A percentile compares a stretch with the other conserved stretches of the same genome.
These are phyloP conservation scores for Coremacera marginata DNA, from an alignment of 2,888 invertebrate species.

Conservation along the genomic window DNA sequence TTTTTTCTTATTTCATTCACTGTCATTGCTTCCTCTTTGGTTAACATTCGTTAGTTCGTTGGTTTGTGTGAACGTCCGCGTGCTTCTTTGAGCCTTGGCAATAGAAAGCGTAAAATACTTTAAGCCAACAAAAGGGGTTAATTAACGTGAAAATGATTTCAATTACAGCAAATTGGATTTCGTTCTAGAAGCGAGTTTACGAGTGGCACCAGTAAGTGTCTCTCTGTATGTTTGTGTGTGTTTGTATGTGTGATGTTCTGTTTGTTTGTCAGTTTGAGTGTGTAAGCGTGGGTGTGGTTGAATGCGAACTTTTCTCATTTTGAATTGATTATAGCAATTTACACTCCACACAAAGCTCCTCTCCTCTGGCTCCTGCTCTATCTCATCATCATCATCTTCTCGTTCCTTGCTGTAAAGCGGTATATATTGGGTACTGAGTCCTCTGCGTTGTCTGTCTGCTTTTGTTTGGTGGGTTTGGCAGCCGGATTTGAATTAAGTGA, in stretches of 20 bases:
- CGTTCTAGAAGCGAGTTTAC: not conserved
- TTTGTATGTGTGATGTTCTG: not conserved
- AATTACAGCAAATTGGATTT: slow-evolving; percentile 56
- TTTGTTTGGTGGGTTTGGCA: not conserved
- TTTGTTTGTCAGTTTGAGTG: slow-evolving; percentile 12
- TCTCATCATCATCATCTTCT: not conserved
- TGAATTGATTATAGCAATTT: slow-evolving; percentile 45
- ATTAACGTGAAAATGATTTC: slow-evolving; percentile 57
- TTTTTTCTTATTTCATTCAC: not conserved
- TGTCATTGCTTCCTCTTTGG: slow-evolving; percentile 6
- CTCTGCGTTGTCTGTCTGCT: not conserved
- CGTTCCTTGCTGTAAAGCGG: not conserved
- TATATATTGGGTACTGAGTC: not conserved
- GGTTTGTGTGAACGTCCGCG: not conserved
- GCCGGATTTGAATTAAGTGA: slow-evolving; percentile 27
- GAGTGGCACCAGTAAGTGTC: not conserved
- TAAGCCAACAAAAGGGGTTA: slow-evolving; percentile 52
- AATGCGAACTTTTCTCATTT: slow-evolving; percentile 28
- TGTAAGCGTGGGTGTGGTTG: not conserved
- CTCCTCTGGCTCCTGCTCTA: not conserved
- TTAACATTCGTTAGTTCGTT: not conserved
- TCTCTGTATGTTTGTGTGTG: not conserved
- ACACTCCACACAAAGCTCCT: slow-evolving; percentile 27
- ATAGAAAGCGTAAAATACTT: slow-evolving; percentile 42
- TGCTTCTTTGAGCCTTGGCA: slow-evolving; percentile 4